Evolutionary conservation across 2,797 vertebrate species (phyloP).

Genomic region (Margarornis squamiger): DNA sequence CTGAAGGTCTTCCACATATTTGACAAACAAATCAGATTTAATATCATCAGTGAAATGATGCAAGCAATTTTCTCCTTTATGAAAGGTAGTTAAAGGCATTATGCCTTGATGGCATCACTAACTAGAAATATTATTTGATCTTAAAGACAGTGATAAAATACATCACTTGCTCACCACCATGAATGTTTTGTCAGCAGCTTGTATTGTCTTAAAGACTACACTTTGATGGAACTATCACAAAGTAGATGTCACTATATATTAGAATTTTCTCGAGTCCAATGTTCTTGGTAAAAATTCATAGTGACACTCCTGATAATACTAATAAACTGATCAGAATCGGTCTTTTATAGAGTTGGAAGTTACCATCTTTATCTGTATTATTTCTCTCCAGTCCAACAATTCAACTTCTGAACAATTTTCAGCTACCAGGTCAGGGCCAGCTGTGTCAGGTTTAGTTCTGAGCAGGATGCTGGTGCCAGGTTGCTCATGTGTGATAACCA

Average conservation of each 20-base stretch:
- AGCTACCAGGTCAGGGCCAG: background rate
- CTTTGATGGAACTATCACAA: background rate
- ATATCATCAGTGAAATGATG: constrained; percentile 20
- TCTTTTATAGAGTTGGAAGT: background rate
- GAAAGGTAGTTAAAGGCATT: background rate
- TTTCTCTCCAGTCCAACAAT: background rate
- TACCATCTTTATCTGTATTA: background rate
- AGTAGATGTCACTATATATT: background rate
- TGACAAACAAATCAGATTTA: constrained; percentile 55
- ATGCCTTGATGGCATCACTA: background rate
- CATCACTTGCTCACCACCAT: background rate
- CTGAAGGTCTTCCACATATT: constrained; percentile 38
- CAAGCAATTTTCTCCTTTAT: constrained; percentile 21
- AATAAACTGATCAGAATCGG: background rate
- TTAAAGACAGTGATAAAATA: background rate
- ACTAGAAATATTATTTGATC: background rate
- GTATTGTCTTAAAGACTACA: background rate
- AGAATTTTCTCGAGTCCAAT: background rate
- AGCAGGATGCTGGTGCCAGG: background rate
- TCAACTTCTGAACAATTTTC: background rate
- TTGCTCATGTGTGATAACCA: background rate
- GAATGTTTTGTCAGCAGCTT: background rate
- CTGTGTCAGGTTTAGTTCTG: background rate
- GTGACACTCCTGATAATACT: background rate
- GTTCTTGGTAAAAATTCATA: background rate